Conservation (phyloP, 2,113 vertebrate species). For the Hippocampus mohnikei region DNA sequence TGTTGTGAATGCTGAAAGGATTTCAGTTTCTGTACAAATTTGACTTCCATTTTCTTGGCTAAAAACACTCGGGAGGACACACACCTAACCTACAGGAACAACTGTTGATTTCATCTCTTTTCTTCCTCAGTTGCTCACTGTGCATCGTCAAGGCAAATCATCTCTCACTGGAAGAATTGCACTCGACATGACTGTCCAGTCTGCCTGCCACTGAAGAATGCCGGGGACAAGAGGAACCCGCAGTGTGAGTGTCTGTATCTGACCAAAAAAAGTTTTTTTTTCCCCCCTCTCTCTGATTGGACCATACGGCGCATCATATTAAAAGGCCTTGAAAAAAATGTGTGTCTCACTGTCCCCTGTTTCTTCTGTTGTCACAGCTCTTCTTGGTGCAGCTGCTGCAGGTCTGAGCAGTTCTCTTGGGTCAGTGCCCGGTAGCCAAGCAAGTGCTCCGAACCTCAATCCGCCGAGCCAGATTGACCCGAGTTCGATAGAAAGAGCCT, state of each 20-base stretch:
- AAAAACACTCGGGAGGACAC: not conserved
- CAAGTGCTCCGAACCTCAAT: conserved; percentile 83
- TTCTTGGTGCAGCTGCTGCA: conserved; percentile 79
- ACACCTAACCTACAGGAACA: not conserved
- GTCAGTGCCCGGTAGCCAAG: conserved; percentile 82
- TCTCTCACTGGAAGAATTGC: conserved; percentile 99
- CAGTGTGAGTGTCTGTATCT: conserved; percentile 88
- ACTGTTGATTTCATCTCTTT: conserved; percentile 31
- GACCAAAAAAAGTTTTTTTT: conserved; percentile 40
- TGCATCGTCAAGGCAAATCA: conserved; percentile 97
- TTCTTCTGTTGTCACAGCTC: conserved; percentile 71
- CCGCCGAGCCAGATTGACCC: conserved; percentile 93
- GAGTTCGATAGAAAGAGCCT: conserved; percentile 96
- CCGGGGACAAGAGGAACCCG: conserved; percentile 97
- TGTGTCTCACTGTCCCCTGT: conserved; percentile 16
- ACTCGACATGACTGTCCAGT: conserved; percentile 97
- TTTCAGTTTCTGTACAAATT: not conserved
- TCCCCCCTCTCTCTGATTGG: not conserved
- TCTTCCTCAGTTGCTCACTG: conserved; percentile 88
- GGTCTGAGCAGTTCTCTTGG: conserved; percentile 81
- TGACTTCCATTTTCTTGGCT: not conserved
- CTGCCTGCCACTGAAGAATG: conserved; percentile 96
- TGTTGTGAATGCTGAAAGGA: no score
- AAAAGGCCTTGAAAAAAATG: no score
- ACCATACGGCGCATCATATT: no score